Evolutionary conservation across 2,113 vertebrate species (phyloP).

Genomic region (Notarius lentiginosus): DNA sequence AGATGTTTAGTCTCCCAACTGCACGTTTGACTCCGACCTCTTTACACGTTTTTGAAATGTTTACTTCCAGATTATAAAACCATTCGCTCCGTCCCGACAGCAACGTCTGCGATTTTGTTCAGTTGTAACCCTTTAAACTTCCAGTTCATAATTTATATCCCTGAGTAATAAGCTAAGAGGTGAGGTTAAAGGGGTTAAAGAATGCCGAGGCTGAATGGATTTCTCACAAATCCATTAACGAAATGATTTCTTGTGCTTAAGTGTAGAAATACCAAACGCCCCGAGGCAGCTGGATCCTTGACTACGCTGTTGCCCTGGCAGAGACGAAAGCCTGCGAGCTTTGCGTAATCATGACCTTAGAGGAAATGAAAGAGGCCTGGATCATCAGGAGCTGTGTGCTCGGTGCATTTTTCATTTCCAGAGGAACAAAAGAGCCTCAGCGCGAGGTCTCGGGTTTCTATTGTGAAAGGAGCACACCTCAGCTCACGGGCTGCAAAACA

Average conservation of each 20-base stretch:
- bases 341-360: conserved; percentile 23
- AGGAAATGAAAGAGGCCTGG: conserved; percentile 31
- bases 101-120: not conserved
- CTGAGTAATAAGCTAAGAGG: not conserved
- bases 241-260: conserved; percentile 6
- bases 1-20: not conserved
- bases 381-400: not conserved
- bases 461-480: conserved; percentile 21
- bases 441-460: conserved; percentile 12
- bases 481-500: not conserved
- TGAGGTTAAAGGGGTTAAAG: not conserved
- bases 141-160: not conserved
- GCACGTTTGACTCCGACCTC: not conserved
- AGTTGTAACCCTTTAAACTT: not conserved
- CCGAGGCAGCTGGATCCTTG: not conserved
- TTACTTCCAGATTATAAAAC: not conserved
- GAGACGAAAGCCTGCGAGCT: conserved; percentile 1
- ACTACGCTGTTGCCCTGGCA: conserved; percentile 3
- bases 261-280: not conserved
- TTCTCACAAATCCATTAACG: conserved; percentile 9
- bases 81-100: not conserved
- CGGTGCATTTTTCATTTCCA: conserved; percentile 12
- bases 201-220: not conserved
- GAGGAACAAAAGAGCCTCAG: conserved; percentile 27
- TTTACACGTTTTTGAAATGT: not conserved